A percentile compares a stretch with the other conserved stretches of the same genome.
These are phyloP conservation scores for Indri indri DNA, from an alignment of 2,113 vertebrate genomes.

Conservation along the genomic window DNA sequence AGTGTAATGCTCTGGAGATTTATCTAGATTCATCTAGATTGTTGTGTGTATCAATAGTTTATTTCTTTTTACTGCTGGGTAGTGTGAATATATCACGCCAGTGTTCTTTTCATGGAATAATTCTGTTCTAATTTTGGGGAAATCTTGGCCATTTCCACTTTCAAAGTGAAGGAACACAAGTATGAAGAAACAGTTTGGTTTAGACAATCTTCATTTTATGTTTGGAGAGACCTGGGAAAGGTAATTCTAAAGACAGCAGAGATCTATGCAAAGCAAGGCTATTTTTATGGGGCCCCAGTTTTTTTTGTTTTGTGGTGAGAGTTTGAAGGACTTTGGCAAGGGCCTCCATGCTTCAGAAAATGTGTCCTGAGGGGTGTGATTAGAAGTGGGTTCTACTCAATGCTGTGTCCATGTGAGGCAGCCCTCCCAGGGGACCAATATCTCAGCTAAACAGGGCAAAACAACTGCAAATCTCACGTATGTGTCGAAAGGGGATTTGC, in stretches of 20 bases:
- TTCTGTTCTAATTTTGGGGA: not conserved
- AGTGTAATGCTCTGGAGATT: not conserved
- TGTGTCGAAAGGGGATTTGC: conserved; percentile 20
- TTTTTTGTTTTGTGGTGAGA: not conserved
- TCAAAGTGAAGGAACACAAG: not conserved
- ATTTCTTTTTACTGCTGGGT: not conserved
- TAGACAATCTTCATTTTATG: not conserved
- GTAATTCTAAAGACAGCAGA: not conserved
- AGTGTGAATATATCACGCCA: not conserved
- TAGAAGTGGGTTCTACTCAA: not conserved
- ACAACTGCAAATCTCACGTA: not conserved
- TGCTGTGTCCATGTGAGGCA: accelerated
- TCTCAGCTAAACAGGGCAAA: not conserved
- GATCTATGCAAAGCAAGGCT: not conserved
- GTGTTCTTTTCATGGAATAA: not conserved
- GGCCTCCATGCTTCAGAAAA: not conserved
- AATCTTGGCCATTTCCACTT: not conserved
- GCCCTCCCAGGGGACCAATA: not conserved
- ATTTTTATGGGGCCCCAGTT: not conserved
- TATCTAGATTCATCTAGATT: not conserved
- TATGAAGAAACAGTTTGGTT: not conserved
- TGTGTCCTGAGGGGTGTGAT: not conserved
- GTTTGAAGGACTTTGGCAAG: not conserved
- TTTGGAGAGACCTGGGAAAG: not conserved
- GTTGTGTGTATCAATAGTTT: not conserved